Base-by-base conservation (phyloP, 2,888 invertebrate species). In the Resseliella maxima region DNA sequence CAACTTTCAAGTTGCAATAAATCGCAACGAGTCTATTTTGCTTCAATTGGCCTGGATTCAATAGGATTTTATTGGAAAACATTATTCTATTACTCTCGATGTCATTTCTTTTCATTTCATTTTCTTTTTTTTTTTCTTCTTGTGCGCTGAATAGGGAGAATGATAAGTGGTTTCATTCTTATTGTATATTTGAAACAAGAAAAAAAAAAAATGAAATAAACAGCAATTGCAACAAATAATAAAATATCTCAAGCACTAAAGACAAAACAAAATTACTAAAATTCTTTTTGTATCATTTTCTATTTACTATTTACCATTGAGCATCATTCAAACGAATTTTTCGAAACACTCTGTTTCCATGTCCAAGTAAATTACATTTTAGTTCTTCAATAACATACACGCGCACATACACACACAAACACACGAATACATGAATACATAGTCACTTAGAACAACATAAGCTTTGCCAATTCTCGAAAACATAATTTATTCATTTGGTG, bases 1-100 rank as follows among this genome's bases (percentile, higher is more conserved):
- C n/a, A 83, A 83, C n/a, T 38, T 83, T 83, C 38, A 38, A 83
- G 83, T 83, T 81, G 81, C 15, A 81, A 81, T 81, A 36, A 81
- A 35, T 81, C 35, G 35, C 21, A 35, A n/a, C n/a, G n/a, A n/a
- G 35, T 81, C 31, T 31, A 72, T 72, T 72, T 72, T 31, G 31
- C 31, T 15, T 72, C 31, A 72, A 72, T 72, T 31, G 72, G 31
- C 31, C 18, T 2, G 72, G 72, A 72, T 72, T 72, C 72, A 72
- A 72, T 72, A n/a, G 31, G 72, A 72, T 72, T 72, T 72, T 5
- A 31, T 5, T 24, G 59, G 59, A 27, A 59, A 59, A 24, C 18
- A 35, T 72, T 72, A 10, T 72, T 72, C 72, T 72, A 72, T 72
- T n/a, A n/a, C n/a, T n/a, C n/a, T n/a, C n/a, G n/a, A 50, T 12